Evolutionary conservation across 2,888 invertebrate species (phyloP), one percentile per base, ranked within the genome.

Genomic region (Empis stercorea): DNA sequence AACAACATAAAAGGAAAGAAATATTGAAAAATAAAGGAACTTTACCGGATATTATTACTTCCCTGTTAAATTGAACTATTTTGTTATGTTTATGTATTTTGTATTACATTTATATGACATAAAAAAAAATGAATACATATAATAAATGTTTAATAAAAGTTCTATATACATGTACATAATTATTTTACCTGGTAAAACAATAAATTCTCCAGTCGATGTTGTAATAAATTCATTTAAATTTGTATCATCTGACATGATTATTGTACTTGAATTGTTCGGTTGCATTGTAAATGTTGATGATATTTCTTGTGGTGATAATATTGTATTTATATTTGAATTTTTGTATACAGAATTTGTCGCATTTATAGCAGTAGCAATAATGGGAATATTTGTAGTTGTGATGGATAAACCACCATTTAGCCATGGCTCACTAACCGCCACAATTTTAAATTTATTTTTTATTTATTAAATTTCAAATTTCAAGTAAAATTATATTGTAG

Each of bases 141-240:
- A n/a, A n/a, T n/a, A n/a, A 27, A 27, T 9, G 5, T 27, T 15
- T 37, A 37, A 37, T 37, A 4, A 2, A 16, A 15, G 4, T 14
- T 36, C 3, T 37, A 37, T 37, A 37, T n/a, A n/a, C n/a, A n/a
- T n/a, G n/a, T n/a, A n/a, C n/a, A 37, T 32, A n/a, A 2, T n/a
- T 34, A 6, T n/a, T 38, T 38, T 40, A 40, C 40, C 40, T 40
- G 40, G 40, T 23, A 23, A 20, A 40, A 40, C 40, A 40, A 40
- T 40, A 23, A 40, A 23, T 27, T 40, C 40, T 10, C 23, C 40
- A 14, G 14, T 40, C 11, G 40, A 40, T 14, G 27, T 23, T 23
- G 23, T 38, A n/a, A 38, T 17, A 38, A 38, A 16, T 10, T 17
- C 17, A 17, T 38, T 38, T 17, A 38, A 17, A 38, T 38, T 38